Conservation (phyloP, 92 coral and sea anemone species). For the Scolanthus callimorphus region DNA sequence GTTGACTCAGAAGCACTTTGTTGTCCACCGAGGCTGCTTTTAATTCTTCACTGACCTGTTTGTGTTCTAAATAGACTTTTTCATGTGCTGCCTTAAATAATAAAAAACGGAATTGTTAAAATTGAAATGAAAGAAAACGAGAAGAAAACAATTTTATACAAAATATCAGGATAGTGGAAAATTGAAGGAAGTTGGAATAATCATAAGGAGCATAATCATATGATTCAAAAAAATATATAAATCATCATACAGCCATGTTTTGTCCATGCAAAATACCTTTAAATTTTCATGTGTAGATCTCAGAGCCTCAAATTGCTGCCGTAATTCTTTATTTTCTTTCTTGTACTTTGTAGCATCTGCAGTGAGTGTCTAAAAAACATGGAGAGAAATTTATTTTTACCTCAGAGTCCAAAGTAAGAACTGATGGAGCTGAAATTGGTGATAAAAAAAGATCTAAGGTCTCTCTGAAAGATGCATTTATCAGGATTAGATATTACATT, state of each 20-base stretch:
- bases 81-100: constrained; percentile 62
- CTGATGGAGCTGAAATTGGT: too few relatives aligned
- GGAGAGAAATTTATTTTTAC: not conserved
- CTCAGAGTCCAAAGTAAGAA: too few relatives aligned
- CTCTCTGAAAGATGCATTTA: too few relatives aligned
- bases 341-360: constrained; percentile 50
- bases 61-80: constrained; percentile 58
- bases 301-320: constrained; percentile 75
- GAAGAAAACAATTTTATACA: too few relatives aligned
- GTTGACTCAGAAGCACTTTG: constrained; percentile 84
- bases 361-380: constrained; percentile 45
- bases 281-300: constrained; percentile 70
- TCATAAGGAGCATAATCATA: not conserved
- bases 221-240: not conserved
- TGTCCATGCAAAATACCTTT: too few relatives aligned
- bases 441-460: too few relatives aligned
- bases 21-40: constrained; percentile 76
- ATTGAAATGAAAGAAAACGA: too few relatives aligned
- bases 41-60: constrained; percentile 56
- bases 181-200: too few relatives aligned
- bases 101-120: not conserved
- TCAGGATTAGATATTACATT: too few relatives aligned
- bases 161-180: too few relatives aligned
- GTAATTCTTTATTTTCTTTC: constrained; percentile 84
- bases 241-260: too few relatives aligned